phyloP scores from a whole-genome alignment of 2,888 invertebrate species.

The Mantis religiosa region DNA sequence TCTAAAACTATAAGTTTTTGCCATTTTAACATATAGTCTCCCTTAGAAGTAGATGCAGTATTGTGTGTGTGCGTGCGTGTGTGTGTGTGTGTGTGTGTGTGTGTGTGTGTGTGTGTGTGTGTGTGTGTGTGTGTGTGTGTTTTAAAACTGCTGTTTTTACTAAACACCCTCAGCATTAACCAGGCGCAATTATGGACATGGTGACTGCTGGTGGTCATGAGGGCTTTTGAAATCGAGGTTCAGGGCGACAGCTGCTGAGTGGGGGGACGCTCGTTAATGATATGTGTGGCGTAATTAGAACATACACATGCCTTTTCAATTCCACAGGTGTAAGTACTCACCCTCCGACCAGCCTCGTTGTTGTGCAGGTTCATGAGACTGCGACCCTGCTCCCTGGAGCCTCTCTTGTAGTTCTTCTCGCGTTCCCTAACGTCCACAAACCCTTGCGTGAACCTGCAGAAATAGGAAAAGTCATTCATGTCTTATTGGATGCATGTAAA shows the following conservation, averaged over 20 bases:
- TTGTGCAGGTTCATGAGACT: conserved; percentile 96
- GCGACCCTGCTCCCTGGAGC: conserved; percentile 77
- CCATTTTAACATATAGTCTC: too few species aligned
- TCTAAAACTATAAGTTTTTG: too few species aligned
- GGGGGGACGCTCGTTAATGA: not conserved
- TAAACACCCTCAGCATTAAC: not conserved
- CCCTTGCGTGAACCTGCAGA: conserved; percentile 78
- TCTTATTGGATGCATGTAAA: not conserved
- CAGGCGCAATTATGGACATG: not conserved
- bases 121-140: too few species aligned
- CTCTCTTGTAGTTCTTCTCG: conserved; percentile 70
- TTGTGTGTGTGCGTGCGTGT: too few species aligned
- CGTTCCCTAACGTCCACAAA: conserved; percentile 89
- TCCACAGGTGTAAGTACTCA: conserved; percentile 48
- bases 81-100: too few species aligned
- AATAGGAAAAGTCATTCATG: not conserved
- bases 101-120: too few species aligned
- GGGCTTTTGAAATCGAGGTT: not conserved
- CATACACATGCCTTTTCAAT: not conserved
- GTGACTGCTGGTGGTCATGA: not conserved
- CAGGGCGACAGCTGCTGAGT: not conserved
- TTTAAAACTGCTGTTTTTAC: too few species aligned
- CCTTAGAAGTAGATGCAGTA: too few species aligned
- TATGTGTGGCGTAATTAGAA: not conserved
- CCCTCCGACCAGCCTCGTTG: conserved; percentile 95